Conservation (phyloP, 1,140 invertebrate species). For the Cyrtorhinus lividipennis region DNA sequence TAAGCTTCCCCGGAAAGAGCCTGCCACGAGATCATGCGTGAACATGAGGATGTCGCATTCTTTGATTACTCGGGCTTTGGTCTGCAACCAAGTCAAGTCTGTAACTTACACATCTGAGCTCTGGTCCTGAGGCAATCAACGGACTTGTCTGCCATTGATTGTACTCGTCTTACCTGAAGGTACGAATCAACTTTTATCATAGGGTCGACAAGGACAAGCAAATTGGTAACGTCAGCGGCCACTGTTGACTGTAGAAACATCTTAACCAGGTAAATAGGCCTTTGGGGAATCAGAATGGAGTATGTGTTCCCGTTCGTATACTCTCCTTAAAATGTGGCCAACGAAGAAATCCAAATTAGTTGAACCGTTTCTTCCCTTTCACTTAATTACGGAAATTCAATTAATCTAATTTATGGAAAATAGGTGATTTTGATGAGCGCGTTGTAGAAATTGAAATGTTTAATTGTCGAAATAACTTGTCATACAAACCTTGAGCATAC, state of each 20-base stretch:
- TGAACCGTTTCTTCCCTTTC: too few species aligned
- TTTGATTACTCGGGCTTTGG: background rate
- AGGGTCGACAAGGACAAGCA: slow-evolving; percentile 43
- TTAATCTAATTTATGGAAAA: too few species aligned
- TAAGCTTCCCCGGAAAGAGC: slow-evolving; percentile 46
- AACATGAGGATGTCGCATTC: slow-evolving; percentile 34
- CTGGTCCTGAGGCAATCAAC: too few species aligned
- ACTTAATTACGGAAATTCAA: too few species aligned
- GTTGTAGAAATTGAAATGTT: too few species aligned
- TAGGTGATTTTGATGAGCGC: too few species aligned
- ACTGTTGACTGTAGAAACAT: slow-evolving; percentile 44
- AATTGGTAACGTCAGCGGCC: slow-evolving; percentile 46
- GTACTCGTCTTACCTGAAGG: too few species aligned
- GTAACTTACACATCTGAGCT: too few species aligned
- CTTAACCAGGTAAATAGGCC: slow-evolving; percentile 51
- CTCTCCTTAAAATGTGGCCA: background rate
- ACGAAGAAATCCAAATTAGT: too few species aligned
- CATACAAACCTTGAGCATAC: too few species aligned
- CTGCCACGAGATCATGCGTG: slow-evolving; percentile 49
- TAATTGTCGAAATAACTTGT: too few species aligned
- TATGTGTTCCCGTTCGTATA: slow-evolving; percentile 25
- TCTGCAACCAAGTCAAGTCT: too few species aligned
- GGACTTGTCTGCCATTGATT: background rate
- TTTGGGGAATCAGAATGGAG: slow-evolving; percentile 44
- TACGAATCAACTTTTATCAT: slow-evolving; percentile 19